Base-by-base conservation (phyloP, 2,797 vertebrate species). In the Brotogeris chrysoptera region DNA sequence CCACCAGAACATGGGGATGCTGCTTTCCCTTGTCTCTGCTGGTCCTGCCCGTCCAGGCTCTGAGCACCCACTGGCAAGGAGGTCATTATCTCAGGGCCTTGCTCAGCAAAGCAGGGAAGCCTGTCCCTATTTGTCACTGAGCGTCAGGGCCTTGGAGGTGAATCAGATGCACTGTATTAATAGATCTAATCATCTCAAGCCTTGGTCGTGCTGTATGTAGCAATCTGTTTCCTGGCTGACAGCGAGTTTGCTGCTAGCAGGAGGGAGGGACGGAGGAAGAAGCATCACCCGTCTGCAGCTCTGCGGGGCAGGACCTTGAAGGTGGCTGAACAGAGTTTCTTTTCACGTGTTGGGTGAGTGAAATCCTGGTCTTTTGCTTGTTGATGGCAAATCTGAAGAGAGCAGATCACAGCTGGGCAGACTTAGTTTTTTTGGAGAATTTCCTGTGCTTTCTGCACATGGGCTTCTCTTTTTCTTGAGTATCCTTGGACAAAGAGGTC, bases 181-280 rank as follows among this genome's bases (percentile, higher is more conserved):
- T 92, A 80, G 95, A 84, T 95, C 28, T 90, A 77, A 96, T 96
- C 92, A 95, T 93, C 6, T 65, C 74, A 14, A 95, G 94, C 93
- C 96, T 97, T 96, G 94, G 88, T 84, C 5, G 41, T 36, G 90
- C 91, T n/a, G 86, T 52, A 46, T 77, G 86, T 53, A 95, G 91
- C 95, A 88, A 96, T 95, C 95, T 77, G 80, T 96, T 89, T 94
- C 73, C 78, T 13, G 74, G 78, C 78, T 96, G 96, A 92, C 95
- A 96, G 95, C 3, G 3, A 25, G 76, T 43, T 80, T 1, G 14
- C 80, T 27, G 77, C 32, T 14, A 5, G 87, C 70, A 10, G 89
- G 44, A 72, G 53, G 21, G 15, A 78, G 80, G 57, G 53, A 9
- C 0, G 0, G 44, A 36, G 83, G 13, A 61, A 77, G 90, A 46